Evolutionary conservation across 2,113 vertebrate genomes (phyloP).

Genomic region (Herpailurus yagouaroundi): DNA sequence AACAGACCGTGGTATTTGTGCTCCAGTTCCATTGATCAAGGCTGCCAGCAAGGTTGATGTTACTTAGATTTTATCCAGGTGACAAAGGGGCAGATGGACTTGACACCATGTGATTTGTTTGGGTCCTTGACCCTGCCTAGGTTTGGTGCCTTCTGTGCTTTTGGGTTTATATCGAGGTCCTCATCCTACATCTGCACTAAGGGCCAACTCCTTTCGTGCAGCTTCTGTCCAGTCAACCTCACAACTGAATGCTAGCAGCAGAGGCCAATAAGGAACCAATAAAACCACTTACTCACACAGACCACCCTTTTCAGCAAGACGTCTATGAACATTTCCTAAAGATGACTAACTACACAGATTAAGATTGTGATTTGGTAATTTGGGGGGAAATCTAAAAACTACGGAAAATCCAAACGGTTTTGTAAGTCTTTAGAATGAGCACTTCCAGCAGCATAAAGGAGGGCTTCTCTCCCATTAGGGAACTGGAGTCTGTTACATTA

Average conservation of each 20-base stretch:
- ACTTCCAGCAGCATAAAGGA: conserved; percentile 43
- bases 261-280: conserved; percentile 6
- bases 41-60: conserved; percentile 48
- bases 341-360: conserved; percentile 57
- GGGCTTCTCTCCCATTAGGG: conserved; percentile 69
- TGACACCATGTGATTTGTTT: background rate
- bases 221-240: conserved; percentile 3
- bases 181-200: conserved; percentile 7
- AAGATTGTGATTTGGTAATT: conserved; percentile 46
- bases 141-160: conserved; percentile 4
- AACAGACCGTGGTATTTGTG: conserved; percentile 59
- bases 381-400: conserved; percentile 65
- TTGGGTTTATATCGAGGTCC: conserved; percentile 16
- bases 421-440: conserved; percentile 56
- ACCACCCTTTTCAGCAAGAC: conserved; percentile 22
- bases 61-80: conserved; percentile 57
- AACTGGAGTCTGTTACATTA: conserved; percentile 75
- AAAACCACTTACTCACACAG: conserved; percentile 27
- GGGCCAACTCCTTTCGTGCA: background rate
- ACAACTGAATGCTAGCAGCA: background rate
- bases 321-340: conserved; percentile 44
- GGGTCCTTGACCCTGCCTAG: background rate
- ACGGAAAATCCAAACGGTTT: conserved; percentile 34
- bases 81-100: conserved; percentile 51
- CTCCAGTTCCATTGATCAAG: conserved; percentile 54